Base-by-base conservation (phyloP, 2,888 invertebrate species). In the Arrhopalites spinosus region DNA sequence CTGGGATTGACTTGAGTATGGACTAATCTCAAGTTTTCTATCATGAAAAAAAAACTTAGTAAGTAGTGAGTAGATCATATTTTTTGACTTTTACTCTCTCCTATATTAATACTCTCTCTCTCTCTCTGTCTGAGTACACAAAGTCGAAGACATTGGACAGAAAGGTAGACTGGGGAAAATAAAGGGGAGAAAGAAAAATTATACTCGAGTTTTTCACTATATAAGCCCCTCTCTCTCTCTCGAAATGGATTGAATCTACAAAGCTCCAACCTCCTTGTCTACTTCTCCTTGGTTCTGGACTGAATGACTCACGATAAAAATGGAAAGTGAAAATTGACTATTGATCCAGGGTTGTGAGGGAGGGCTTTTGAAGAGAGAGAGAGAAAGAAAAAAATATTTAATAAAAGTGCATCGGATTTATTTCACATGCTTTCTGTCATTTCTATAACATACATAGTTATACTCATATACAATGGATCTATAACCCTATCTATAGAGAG, bases 301-400 rank as follows among this genome's bases (percentile, higher is more conserved):
- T n/a, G 50, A n/a, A 59, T 59, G 23, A 25, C 25, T 59, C 25
- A 59, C 5, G 25, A 59, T 25, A 13, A 59, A 59, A 25, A 59
- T 23, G 59, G 25, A 59, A 59, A 59, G 59, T 59, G 5, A 59
- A 59, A 59, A 59, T 59, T 59, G 59, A 59, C 27, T 59, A 59
- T 59, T 59, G 59, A 59, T 59, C 59, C 53, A 56, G 25, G 20
- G 20, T n/a, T 50, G 2, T 50, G 3, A 15, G 20, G 20, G 15
- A 45, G n/a, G n/a, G n/a, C 47, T n/a, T 53, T 53, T 50, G 50
- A 15, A 50, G 11, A 53, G 53, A 1, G n/a, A 20, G 20, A 2
- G n/a, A n/a, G 20, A 53, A 23, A 20, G 53, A 23, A 20, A 53
- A 25, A 23, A 59, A 59, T 59, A 25, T 59, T 59, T 59, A 59